Evolutionary conservation across 2,113 vertebrate species (phyloP), one percentile per base, ranked within the genome.

Genomic region (Peromyscus leucopus): DNA sequence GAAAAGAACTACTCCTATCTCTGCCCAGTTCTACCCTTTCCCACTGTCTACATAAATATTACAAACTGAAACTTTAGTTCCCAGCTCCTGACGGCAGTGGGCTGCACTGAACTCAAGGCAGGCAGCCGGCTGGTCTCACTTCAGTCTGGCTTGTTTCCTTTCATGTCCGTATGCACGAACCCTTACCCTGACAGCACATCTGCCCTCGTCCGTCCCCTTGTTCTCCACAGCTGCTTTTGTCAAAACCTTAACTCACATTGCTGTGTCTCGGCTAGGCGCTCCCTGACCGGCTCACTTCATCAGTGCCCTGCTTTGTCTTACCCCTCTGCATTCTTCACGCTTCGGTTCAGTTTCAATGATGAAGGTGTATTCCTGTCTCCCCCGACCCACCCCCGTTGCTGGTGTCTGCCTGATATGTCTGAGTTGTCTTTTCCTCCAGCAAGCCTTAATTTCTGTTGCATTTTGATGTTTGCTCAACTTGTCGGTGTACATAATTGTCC

Each of bases 231-330:
- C 61, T 90, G 48, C 69, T 80, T 79, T 87, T 48, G 48, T 15
- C 33, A 86, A 2, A 39, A 42, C 31, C 19, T 67, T 72, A 65
- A 24, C 51, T 72, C 7, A 84, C 33, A 91, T 72, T 91, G 9
- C 51, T 90, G 91, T 21, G 48, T 94, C 31, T 55, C 3, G 51
- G 82, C 42, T 75, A 61, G 91, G 93, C 7, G 75, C 76, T 96
- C 91, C 42, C 39, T 86, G 61, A 55, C n/a, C 26, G 82, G 31
- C 36, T 89, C 15, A 91, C 33, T 69, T 82, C 51, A 39, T 71
- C 63, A 61, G 65, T 78, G 21, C 74, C 48, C 85, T 65, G 63
- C 78, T 55, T n/a, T 22, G 0, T 95, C 61, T 76, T 55, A 24
- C 72, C 57, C 55, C 33, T 36, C 46, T 69, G 9, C 48, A 28